phyloP scores from a whole-genome alignment of 2,888 invertebrate genomes.

The Tanytarsus gracilentus region DNA sequence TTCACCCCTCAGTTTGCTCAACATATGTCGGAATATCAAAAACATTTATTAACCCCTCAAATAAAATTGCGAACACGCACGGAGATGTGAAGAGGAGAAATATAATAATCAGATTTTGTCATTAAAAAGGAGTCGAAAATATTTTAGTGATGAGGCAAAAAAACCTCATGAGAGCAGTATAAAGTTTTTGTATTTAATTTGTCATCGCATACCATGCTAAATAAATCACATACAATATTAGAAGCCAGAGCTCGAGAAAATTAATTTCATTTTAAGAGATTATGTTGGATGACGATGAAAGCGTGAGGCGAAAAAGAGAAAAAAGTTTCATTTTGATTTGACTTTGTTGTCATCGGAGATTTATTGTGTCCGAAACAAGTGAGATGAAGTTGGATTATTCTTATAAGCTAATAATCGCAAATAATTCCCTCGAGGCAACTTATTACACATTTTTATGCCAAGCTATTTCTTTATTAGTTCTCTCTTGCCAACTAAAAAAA shows the following conservation, averaged over 20 bases:
- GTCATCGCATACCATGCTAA: slow-evolving; percentile 1
- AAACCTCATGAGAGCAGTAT: neutral
- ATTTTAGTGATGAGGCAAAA: neutral
- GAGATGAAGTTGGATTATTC: slow-evolving; percentile 22
- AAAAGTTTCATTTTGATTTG: neutral
- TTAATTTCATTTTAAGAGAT: slow-evolving; percentile 22
- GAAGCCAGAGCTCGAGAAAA: slow-evolving; percentile 10
- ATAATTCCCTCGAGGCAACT: slow-evolving; percentile 16
- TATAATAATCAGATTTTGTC: slow-evolving; percentile 20
- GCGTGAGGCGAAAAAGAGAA: no score
- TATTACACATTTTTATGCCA: neutral
- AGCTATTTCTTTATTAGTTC: no score
- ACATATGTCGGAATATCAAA: slow-evolving; percentile 1
- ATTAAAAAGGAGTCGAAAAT: neutral
- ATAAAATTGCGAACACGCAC: neutral
- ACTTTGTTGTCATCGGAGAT: neutral
- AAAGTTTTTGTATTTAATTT: neutral
- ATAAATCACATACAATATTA: neutral
- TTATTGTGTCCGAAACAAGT: slow-evolving; percentile 8
- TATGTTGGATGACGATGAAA: slow-evolving; percentile 17
- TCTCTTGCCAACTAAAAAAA: neutral
- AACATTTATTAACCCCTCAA: neutral
- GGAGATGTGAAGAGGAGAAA: neutral
- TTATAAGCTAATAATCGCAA: slow-evolving; percentile 25
- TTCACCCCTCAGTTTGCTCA: neutral